Conservation (phyloP, 2,113 vertebrate species). For the Baryphthengus martii region DNA sequence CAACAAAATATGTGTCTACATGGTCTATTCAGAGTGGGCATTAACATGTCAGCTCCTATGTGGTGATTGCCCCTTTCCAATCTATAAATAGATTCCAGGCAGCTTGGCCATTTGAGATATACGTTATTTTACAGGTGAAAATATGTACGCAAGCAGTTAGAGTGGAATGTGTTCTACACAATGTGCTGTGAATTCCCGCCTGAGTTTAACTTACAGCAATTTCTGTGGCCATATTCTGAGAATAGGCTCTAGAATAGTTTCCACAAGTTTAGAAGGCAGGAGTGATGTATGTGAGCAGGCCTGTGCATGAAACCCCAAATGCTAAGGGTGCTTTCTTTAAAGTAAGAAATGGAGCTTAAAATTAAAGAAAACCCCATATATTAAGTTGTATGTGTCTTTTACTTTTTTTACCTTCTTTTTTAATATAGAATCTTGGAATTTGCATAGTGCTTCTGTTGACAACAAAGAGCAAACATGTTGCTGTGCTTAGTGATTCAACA, state of each 20-base stretch:
- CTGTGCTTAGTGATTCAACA: constrained; percentile 6
- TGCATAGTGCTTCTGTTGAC: neutral
- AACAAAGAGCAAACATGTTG: neutral
- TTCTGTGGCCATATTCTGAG: neutral
- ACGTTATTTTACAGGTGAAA: neutral
- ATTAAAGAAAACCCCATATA: too few species aligned
- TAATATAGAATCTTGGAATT: neutral
- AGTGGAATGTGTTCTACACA: neutral
- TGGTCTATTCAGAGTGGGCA: neutral
- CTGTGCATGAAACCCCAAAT: neutral
- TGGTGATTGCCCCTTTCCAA: neutral
- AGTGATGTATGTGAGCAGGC: neutral
- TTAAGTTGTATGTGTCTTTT: neutral
- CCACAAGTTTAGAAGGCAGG: neutral
- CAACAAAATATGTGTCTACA: neutral
- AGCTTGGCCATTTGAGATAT: neutral
- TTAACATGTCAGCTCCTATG: neutral
- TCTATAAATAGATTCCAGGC: neutral
- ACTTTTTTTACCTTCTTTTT: neutral
- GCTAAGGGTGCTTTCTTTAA: neutral
- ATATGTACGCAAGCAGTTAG: neutral
- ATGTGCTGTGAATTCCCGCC: neutral
- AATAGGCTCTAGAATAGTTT: neutral
- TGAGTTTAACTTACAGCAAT: neutral
- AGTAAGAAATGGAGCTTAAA: neutral